Conservation (phyloP, 2,113 vertebrate genomes). For the Tetraodon nigroviridis region DNA sequence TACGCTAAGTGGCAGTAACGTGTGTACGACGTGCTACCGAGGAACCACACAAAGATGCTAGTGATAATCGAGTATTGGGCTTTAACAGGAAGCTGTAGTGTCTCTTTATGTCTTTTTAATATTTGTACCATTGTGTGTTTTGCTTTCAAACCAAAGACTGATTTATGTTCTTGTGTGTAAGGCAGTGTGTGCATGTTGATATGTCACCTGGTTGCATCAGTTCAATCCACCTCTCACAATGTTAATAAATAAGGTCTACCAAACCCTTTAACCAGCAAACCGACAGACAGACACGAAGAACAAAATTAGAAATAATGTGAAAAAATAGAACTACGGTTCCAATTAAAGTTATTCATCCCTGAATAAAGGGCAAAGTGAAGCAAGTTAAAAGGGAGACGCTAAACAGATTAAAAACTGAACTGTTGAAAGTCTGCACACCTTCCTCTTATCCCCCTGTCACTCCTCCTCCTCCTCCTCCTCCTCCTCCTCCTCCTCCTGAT, state of each 20-base stretch:
- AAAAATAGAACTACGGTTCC: too few species aligned
- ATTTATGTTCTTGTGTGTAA: constrained; percentile 8
- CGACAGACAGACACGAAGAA: background rate
- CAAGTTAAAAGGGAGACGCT: constrained; percentile 35
- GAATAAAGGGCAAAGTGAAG: too few species aligned
- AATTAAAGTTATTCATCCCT: too few species aligned
- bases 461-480: constrained; percentile 13
- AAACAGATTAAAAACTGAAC: constrained; percentile 37
- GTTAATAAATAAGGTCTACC: too few species aligned
- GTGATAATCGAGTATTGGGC: background rate
- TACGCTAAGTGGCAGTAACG: too few species aligned
- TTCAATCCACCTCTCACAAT: constrained; percentile 18
- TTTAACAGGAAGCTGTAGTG: background rate
- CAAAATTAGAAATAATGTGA: background rate
- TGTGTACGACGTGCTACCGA: too few species aligned
- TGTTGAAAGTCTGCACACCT: constrained; percentile 34
- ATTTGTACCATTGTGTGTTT: background rate
- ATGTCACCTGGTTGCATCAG: constrained; percentile 59
- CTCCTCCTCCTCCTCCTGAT: constrained; percentile 2
- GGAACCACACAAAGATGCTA: too few species aligned
- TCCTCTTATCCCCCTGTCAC: constrained; percentile 8
- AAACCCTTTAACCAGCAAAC: too few species aligned
- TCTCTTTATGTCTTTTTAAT: background rate
- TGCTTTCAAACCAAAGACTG: constrained; percentile 9
- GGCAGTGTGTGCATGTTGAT: constrained; percentile 14